phyloP scores from a whole-genome alignment of 2,888 invertebrate species.

The Tanypteryx hageni region DNA sequence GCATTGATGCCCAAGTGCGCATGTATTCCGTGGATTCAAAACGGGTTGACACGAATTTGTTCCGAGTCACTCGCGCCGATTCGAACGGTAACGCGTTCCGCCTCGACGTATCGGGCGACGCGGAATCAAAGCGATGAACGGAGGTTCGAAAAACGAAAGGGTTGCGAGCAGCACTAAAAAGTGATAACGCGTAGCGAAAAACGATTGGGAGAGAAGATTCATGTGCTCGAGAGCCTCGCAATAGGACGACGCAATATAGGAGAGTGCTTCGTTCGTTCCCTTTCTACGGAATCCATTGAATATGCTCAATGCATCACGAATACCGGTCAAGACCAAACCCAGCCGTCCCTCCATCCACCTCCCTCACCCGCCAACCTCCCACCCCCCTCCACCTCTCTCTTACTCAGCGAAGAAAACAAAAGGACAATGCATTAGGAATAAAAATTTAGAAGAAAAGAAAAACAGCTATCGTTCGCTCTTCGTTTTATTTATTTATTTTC shows the following conservation, averaged over 20 bases:
- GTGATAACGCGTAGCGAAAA: background rate
- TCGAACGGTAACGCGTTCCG: background rate
- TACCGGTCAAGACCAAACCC: slow-evolving; percentile 18
- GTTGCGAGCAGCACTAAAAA: background rate
- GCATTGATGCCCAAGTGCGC: too few relatives aligned
- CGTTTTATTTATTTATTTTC: background rate
- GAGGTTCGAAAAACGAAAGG: background rate
- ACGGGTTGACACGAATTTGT: background rate
- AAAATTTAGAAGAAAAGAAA: background rate
- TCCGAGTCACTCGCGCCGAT: background rate
- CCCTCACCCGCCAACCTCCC: background rate
- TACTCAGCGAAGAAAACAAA: background rate
- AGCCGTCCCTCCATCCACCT: background rate
- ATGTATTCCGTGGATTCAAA: too few relatives aligned
- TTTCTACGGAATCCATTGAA: background rate
- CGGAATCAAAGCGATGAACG: background rate
- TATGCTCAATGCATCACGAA: background rate
- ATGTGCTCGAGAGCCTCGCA: background rate
- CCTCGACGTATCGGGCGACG: background rate
- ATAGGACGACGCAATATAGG: background rate
- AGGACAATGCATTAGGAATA: background rate
- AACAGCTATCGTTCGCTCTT: background rate
- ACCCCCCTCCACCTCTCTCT: background rate
- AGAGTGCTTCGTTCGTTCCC: background rate
- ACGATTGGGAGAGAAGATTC: slow-evolving; percentile 2